A percentile compares a stretch with the other conserved stretches of the same genome.
Conservation (phyloP, 1,140 invertebrate genomes). For the Meloidogyne hapla region DNA sequence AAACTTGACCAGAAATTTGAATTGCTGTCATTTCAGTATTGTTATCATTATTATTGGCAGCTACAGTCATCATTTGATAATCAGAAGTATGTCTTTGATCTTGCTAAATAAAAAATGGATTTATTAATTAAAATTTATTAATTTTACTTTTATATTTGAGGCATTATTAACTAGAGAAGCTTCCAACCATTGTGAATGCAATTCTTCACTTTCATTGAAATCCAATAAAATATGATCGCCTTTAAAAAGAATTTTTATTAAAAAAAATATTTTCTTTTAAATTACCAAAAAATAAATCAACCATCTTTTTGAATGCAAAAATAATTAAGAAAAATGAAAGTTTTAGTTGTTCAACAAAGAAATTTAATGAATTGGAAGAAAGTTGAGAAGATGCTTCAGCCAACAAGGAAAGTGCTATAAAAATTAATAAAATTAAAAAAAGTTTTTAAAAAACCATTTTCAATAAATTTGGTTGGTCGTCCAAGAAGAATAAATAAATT, state of each 20-base stretch:
- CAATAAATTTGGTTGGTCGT: conserved; percentile 50
- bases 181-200: conserved; percentile 43
- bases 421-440: background rate
- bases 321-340: conserved; percentile 58
- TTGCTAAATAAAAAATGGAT: background rate
- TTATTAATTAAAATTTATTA: too few relatives aligned
- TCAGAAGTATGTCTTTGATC: conserved; percentile 5
- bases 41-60: background rate
- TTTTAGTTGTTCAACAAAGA: conserved; percentile 38
- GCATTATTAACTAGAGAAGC: background rate
- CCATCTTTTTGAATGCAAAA: conserved; percentile 47
- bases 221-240: conserved; percentile 51
- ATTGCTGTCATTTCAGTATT: conserved; percentile 26
- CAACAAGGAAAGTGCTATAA: conserved; percentile 2
- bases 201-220: conserved; percentile 46
- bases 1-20: conserved; percentile 23
- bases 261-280: conserved; percentile 6
- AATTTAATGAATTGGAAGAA: conserved; percentile 1
- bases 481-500: conserved; percentile 45
- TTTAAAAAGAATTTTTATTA: conserved; percentile 15
- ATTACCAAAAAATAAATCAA: conserved; percentile 61
- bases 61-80: background rate
- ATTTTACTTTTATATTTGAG: background rate
- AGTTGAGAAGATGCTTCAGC: conserved; percentile 9
- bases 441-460: conserved; percentile 25